Evolutionary conservation across 2,888 invertebrate species (phyloP).

Genomic region (Drosophila tripunctata): DNA sequence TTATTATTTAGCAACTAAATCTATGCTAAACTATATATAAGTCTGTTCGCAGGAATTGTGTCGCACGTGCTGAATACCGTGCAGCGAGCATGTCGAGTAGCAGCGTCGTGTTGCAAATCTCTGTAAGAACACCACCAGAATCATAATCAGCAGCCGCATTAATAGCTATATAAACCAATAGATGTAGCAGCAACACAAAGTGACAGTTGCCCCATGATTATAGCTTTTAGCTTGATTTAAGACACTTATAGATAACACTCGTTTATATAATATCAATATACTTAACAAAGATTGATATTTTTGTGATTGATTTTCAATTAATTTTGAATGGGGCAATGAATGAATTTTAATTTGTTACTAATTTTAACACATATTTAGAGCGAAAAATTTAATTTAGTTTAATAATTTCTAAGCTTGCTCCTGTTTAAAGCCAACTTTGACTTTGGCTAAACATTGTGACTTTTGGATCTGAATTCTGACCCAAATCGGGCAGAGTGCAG

Average conservation of each 20-base stretch:
- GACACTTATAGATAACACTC: too few species aligned
- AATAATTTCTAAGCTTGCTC: slow-evolving; percentile 8
- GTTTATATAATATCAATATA: neutral
- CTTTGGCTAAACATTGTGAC: slow-evolving; percentile 7
- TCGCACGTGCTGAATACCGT: slow-evolving; percentile 89
- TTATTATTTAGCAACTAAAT: slow-evolving; percentile 40
- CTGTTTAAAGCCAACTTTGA: neutral
- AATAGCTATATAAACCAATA: slow-evolving; percentile 17
- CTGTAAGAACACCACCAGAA: slow-evolving; percentile 84
- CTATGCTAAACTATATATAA: slow-evolving; percentile 88
- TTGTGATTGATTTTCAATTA: slow-evolving; percentile 4
- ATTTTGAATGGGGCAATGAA: slow-evolving; percentile 6
- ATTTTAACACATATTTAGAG: neutral
- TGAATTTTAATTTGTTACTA: too few species aligned
- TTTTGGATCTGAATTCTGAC: slow-evolving; percentile 32
- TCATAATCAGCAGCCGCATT: slow-evolving; percentile 53
- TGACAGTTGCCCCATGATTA: neutral
- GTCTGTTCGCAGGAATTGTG: slow-evolving; percentile 94
- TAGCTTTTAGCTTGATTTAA: neutral
- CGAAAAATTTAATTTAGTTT: neutral
- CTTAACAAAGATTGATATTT: slow-evolving; percentile 1
- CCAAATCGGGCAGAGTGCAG: slow-evolving; percentile 31
- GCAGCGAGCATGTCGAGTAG: slow-evolving; percentile 92
- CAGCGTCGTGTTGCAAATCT: slow-evolving; percentile 91
- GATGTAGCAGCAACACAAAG: neutral